Evolutionary conservation across 2,797 vertebrate genomes (phyloP), one percentile per base, ranked within the genome.

Genomic region (Pogonophryne albipinna): DNA sequence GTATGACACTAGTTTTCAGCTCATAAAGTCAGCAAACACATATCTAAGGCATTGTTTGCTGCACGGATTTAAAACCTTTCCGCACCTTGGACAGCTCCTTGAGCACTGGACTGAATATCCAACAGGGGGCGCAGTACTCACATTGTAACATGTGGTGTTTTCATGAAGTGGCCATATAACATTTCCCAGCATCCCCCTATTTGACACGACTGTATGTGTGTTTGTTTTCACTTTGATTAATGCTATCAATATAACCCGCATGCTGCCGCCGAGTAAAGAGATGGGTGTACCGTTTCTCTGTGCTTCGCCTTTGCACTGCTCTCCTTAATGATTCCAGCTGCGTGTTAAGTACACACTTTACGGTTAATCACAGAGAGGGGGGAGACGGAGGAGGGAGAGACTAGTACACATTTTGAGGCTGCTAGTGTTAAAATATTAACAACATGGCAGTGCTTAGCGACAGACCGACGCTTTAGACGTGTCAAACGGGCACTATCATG

Each of bases 11-110:
- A 12, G 16, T 38, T 23, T 78, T 64, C 6, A 50, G 58, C 74
- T 80, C 60, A 63, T 20, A 61, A 27, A 66, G 57, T 31, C 46
- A 56, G 2, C 10, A 55, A 50, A 66, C 38, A 27, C 53, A 42
- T 83, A 63, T 64, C 38, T 6, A 4, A 38, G 41, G 42, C 20
- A 8, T 49, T 23, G 16, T 17, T 12, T 13, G 27, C 17, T 31
- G n/a, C 20, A 41, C 13, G n/a, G 27, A 10, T 0, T 34, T 66
- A 11, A 60, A 45, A 44, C 34, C 11, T 57, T 87, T 89, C 93
- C 93, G 92, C 16, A 95, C 94, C 82, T 52, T 15, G 83, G 94
- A 94, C 78, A 94, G 91, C 41, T 84, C 80, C 16, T 13, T 1
- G 0, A 2, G 34, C 8, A 44, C 2, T 70, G 67, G 14, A 2